Evolutionary conservation across 2,888 invertebrate species (phyloP).

Genomic region (Drosophila barbarae): DNA sequence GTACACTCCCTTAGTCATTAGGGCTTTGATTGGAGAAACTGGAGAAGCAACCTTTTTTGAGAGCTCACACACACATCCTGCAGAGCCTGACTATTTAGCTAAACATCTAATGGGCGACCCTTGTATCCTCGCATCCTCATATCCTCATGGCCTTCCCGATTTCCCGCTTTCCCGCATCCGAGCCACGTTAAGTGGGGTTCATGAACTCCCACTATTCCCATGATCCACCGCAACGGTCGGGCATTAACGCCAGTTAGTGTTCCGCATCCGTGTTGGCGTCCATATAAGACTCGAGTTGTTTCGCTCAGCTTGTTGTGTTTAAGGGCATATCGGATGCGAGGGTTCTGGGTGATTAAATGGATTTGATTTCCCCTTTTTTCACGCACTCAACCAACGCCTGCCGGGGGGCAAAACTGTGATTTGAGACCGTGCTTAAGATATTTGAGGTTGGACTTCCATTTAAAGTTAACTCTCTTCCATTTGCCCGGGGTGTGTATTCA

Average conservation of each 20-base stretch:
- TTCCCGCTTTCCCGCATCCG: slow-evolving; percentile 13
- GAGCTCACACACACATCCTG: slow-evolving; percentile 12
- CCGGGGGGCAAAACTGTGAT: slow-evolving; percentile 18
- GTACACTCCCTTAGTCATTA: slow-evolving; percentile 1
- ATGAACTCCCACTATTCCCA: slow-evolving; percentile 48
- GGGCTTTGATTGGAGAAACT: neutral
- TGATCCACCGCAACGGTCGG: slow-evolving; percentile 20
- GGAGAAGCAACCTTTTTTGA: slow-evolving; percentile 7
- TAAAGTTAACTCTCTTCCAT: slow-evolving; percentile 10
- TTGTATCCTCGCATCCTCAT: slow-evolving; percentile 4
- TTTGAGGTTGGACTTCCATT: slow-evolving; percentile 40
- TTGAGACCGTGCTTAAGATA: slow-evolving; percentile 27
- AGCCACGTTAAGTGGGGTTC: slow-evolving; percentile 61
- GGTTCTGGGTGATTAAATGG: slow-evolving; percentile 61
- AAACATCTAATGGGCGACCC: slow-evolving; percentile 49
- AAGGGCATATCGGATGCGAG: slow-evolving; percentile 29
- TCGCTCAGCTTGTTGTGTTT: slow-evolving; percentile 43
- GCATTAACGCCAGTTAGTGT: slow-evolving; percentile 62
- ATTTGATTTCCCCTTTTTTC: slow-evolving; percentile 52
- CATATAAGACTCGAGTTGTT: slow-evolving; percentile 39
- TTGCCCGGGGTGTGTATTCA: neutral
- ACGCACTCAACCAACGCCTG: neutral
- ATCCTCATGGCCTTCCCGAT: neutral
- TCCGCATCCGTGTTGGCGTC: slow-evolving; percentile 21
- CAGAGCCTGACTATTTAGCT: slow-evolving; percentile 20